These are phyloP conservation scores for Calephelis nemesis DNA, from an alignment of 1,140 invertebrate genomes.

Conservation along the genomic window DNA sequence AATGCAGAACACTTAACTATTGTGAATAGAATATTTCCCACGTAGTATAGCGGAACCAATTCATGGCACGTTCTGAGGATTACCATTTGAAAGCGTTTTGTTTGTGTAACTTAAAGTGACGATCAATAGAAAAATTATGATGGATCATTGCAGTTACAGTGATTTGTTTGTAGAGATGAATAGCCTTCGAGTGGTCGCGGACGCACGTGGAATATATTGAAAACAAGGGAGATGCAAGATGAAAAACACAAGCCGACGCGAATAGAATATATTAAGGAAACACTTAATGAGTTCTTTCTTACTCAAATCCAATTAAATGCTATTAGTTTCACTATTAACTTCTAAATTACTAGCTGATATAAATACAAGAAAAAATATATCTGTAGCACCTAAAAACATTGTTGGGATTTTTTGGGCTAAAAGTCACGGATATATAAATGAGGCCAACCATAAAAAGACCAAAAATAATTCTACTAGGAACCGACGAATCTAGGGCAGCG, in stretches of 20 bases:
- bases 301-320: not conserved
- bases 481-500: too few relatives aligned
- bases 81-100: constrained; percentile 76
- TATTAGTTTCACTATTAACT: not conserved
- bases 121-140: constrained; percentile 74
- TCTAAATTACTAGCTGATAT: too few relatives aligned
- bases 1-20: constrained; percentile 26
- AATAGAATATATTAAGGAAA: constrained; percentile 9
- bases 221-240: constrained; percentile 28
- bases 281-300: not conserved
- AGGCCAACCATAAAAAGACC: too few relatives aligned
- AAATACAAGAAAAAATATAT: too few relatives aligned
- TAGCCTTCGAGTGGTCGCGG: constrained; percentile 55
- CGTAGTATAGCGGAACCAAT: constrained; percentile 66
- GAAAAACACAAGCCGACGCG: constrained; percentile 21
- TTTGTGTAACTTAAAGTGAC: constrained; percentile 66
- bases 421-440: too few relatives aligned
- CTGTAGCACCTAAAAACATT: too few relatives aligned
- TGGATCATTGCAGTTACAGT: constrained; percentile 62
- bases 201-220: constrained; percentile 69
- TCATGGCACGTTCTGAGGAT: constrained; percentile 65
- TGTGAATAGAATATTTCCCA: constrained; percentile 54
- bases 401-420: too few relatives aligned
- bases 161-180: constrained; percentile 74
- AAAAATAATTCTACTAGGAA: too few relatives aligned